These are phyloP conservation scores for Apodemia mormo DNA, from an alignment of 2,888 invertebrate genomes.

Conservation along the genomic window DNA sequence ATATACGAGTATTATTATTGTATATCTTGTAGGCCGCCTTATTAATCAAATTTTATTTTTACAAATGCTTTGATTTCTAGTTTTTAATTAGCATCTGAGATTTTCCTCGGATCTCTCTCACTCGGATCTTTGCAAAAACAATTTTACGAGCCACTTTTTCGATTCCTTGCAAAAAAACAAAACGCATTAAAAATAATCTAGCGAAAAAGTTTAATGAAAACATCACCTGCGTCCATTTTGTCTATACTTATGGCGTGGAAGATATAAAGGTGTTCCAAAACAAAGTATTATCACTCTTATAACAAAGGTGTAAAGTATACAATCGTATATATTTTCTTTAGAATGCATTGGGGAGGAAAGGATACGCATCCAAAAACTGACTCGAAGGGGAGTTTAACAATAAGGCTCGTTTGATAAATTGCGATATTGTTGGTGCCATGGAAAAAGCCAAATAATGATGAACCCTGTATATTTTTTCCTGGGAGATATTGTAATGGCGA, in stretches of 20 bases:
- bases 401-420: constrained; percentile 79
- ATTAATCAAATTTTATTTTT: too few species aligned
- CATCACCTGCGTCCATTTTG: constrained; percentile 61
- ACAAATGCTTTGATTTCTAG: background rate
- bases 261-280: constrained; percentile 35
- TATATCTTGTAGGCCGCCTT: too few species aligned
- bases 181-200: constrained; percentile 59
- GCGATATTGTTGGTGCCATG: constrained; percentile 65
- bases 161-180: constrained; percentile 25
- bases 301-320: constrained; percentile 22
- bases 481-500: constrained; percentile 32
- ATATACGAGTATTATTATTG: too few species aligned
- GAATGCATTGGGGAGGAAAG: constrained; percentile 46
- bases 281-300: constrained; percentile 30
- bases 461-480: constrained; percentile 49
- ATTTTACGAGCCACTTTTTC: background rate
- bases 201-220: constrained; percentile 66
- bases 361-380: constrained; percentile 40
- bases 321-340: constrained; percentile 30
- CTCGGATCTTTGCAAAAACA: background rate
- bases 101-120: background rate
- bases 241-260: constrained; percentile 43
- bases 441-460: constrained; percentile 46
- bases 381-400: constrained; percentile 63
- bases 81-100: background rate